Conservation (phyloP, 64 coral and sea anemone species). For the Acropora tenuis region DNA sequence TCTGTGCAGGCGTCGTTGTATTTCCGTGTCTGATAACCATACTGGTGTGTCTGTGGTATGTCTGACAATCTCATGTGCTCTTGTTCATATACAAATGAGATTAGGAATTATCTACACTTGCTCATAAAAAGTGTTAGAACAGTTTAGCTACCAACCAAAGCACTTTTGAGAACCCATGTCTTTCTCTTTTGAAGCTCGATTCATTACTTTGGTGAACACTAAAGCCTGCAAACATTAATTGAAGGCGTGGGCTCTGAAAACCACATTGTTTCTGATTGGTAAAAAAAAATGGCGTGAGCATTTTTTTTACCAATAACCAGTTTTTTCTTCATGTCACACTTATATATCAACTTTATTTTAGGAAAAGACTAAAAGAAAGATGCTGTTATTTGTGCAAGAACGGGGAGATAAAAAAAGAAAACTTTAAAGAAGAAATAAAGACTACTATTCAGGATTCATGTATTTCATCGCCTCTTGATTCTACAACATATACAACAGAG, state of each 20-base stretch:
- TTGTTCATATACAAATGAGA: background rate
- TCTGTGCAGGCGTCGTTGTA: background rate
- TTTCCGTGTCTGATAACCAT: background rate
- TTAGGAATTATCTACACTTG: background rate
- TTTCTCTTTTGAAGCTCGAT: too few relatives aligned
- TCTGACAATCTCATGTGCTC: background rate
- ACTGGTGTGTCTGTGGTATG: background rate
- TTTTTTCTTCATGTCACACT: background rate
- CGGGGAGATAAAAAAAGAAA: background rate
- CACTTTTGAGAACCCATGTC: too few relatives aligned
- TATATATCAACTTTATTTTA: background rate
- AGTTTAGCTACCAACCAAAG: too few relatives aligned
- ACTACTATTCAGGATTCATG: background rate
- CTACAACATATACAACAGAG: background rate
- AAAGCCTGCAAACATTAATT: too few relatives aligned
- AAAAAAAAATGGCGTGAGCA: background rate
- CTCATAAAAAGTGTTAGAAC: background rate
- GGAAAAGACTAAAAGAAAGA: background rate
- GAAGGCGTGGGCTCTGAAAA: too few relatives aligned
- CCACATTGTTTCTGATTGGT: too few relatives aligned
- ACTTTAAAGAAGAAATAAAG: background rate
- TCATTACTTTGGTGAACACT: too few relatives aligned
- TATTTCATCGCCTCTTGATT: background rate
- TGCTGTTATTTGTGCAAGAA: background rate
- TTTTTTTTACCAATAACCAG: background rate